Base-by-base conservation (phyloP, 2,888 invertebrate species). In the Xylophagus ater region DNA sequence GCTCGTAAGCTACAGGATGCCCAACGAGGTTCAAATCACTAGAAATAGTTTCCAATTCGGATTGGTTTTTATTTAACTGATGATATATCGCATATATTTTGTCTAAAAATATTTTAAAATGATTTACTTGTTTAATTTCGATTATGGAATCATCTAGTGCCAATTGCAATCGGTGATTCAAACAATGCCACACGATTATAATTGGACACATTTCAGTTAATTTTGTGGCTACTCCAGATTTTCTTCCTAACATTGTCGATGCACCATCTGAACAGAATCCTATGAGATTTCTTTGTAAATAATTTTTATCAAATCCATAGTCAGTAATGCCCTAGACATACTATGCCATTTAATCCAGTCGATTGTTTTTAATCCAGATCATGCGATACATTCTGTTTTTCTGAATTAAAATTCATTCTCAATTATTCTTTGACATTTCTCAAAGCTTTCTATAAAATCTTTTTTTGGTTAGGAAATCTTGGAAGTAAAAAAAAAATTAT, bases 1-100 rank as follows among this genome's bases (percentile, higher is more conserved):
- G 21, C 10, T 21, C 32, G 13, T 12, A 17, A 10, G 9, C 32
- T 32, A 10, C 32, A 32, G 6, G 32, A 12, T 20, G 32, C 21
- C 21, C 32, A 32, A 21, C 32, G 12, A 14, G 32, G 14, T 10
- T 21, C 32, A 13, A 32, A 32, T 29, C 2, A 10, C 17, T 4
- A 18, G 30, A 30, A 30, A 30, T 30, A 30, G 18, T 30, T 12
- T 30, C 4, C 12, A 31, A 20, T 31, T 31, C 20, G n/a, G n/a
- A 20, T 31, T 31, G 31, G 18, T 31, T 31, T 19, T 31, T 31
- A 31, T 31, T 31, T 12, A 20, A 19, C 13, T 31, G 31, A 31
- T 31, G 31, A 21, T 17, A 30, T 19, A 30, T 30, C 18, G 17
- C 9, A 30, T 30, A 30, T 13, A 30, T n/a, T 13, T 19, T 30